Evolutionary conservation across 2,888 invertebrate species (phyloP).

Genomic region (Terebella lapidaria): DNA sequence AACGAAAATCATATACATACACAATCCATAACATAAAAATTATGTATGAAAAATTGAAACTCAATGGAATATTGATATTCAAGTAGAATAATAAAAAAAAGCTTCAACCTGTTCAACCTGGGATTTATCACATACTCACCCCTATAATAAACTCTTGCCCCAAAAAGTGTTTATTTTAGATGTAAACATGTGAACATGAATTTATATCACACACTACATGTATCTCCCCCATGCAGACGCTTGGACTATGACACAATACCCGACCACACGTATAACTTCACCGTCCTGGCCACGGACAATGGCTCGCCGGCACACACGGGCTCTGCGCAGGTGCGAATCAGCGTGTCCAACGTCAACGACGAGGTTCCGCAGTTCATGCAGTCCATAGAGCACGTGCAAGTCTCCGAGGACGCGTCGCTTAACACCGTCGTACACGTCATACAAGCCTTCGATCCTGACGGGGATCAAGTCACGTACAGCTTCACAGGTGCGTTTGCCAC

Average conservation of each 20-base stretch:
- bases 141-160: too few relatives aligned
- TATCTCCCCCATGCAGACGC: too few relatives aligned
- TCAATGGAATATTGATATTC: too few relatives aligned
- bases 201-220: too few relatives aligned
- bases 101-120: too few relatives aligned
- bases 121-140: too few relatives aligned
- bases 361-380: conserved; percentile 69
- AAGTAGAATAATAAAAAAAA: too few relatives aligned
- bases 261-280: conserved; percentile 69
- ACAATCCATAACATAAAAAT: too few relatives aligned
- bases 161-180: too few relatives aligned
- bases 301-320: conserved; percentile 90
- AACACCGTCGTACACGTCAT: conserved; percentile 87
- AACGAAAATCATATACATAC: too few relatives aligned
- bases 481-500: conserved; percentile 60
- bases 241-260: conserved; percentile 45
- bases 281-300: conserved; percentile 83
- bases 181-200: too few relatives aligned
- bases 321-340: conserved; percentile 86
- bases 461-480: conserved; percentile 89
- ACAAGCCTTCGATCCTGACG: conserved; percentile 94
- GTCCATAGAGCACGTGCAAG: conserved; percentile 27
- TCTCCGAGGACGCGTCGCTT: conserved; percentile 47
- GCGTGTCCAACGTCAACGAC: conserved; percentile 97
- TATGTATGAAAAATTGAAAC: too few relatives aligned